Percentiles rank a stretch among this genome's conserved stretches.
These are phyloP conservation scores for Sthenelais limicola DNA, from an alignment of 2,888 invertebrate genomes.

Conservation along the genomic window DNA sequence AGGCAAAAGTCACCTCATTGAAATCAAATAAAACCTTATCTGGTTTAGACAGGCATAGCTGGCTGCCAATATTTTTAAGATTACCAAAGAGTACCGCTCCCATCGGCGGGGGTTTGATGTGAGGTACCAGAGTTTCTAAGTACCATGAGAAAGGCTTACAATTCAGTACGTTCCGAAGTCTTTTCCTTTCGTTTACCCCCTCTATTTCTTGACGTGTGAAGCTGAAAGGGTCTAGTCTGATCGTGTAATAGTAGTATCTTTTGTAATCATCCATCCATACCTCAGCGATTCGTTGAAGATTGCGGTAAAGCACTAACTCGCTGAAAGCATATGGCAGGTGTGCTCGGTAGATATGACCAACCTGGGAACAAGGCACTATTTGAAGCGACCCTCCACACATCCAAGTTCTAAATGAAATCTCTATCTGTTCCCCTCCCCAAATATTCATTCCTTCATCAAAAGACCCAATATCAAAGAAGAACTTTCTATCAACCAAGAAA, in stretches of 20 bases:
- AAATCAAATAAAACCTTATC: conserved; percentile 5
- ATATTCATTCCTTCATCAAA: conserved; percentile 49
- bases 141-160: conserved; percentile 37
- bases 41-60: conserved; percentile 6
- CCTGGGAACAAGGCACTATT: conserved; percentile 50
- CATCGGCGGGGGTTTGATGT: background rate
- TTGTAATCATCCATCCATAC: conserved; percentile 74
- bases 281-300: conserved; percentile 94
- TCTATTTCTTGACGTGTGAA: conserved; percentile 15
- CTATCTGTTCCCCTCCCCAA: conserved; percentile 53
- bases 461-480: conserved; percentile 47
- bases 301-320: conserved; percentile 89
- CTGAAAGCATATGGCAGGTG: conserved; percentile 93
- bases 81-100: conserved; percentile 34
- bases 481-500: conserved; percentile 48
- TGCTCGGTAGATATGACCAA: conserved; percentile 91
- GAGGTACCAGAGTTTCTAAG: conserved; percentile 12
- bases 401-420: conserved; percentile 53
- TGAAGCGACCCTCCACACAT: conserved; percentile 48
- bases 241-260: conserved; percentile 94
- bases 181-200: conserved; percentile 6
- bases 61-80: conserved; percentile 6
- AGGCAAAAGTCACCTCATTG: conserved; percentile 15
- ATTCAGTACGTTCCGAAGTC: conserved; percentile 17
- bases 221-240: conserved; percentile 5